Evolutionary conservation across 2,888 invertebrate species (phyloP), one percentile per base, ranked within the genome.

Genomic region (Trypoxylon attenuatum): DNA sequence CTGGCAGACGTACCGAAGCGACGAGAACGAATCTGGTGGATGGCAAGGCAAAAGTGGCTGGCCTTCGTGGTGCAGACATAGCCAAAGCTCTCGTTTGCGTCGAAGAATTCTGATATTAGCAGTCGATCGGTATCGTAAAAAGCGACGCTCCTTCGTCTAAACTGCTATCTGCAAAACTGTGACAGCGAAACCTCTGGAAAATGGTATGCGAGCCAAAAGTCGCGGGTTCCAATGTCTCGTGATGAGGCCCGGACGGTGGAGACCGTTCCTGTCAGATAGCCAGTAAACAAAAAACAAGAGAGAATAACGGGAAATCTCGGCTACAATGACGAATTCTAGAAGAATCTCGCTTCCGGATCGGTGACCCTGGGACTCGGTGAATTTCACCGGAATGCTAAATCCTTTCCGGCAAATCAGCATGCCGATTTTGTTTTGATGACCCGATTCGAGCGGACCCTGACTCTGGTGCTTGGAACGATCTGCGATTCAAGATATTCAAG

Each of bases 381-480:
- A 50, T 64, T 60, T 33, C 54, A 43, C 21, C 59, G 29, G 42
- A 55, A 65, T 71, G 74, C 63, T 71, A 68, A 73, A 61, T 38
- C 53, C 25, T 57, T 61, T 41, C 49, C 51, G 53, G 43, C 52
- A 53, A 65, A 71, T 70, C 69, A 59, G 19, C 51, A 58, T 43
- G 57, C 45, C 64, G 65, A 56, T 43, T 74, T 66, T 64, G 57
- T 66, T 74, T 74, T 57, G 59, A 18, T 71, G 74, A 74, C 74
- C 74, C 54, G 71, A 57, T 69, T 74, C 59, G 18, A 23, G 13
- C n/a, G 15, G 15, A 23, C 2, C 39, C 27, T 27, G 29, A 27
- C 69, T 55, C 60, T n/a, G n/a, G n/a, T n/a, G n/a, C n/a, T 27
- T 27, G 27, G 8, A 4, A 27, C n/a, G 27, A 6, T 27, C 27